These are phyloP conservation scores for Aporophyla nigra DNA, from an alignment of 2,888 invertebrate species.

Conservation along the genomic window DNA sequence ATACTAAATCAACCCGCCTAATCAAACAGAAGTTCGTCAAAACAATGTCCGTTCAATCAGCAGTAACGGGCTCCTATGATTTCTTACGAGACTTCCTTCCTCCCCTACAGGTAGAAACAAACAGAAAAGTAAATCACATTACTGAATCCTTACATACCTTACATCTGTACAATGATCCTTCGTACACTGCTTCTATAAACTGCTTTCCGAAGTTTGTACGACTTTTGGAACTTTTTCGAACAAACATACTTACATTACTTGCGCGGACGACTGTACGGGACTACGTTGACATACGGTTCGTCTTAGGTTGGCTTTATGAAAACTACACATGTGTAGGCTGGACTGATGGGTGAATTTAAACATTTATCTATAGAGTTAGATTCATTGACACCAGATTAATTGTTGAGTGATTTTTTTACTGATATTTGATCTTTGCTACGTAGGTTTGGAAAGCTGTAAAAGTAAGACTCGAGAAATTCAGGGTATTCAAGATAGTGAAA, in stretches of 20 bases:
- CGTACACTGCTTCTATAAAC: constrained; percentile 44
- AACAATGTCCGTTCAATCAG: constrained; percentile 33
- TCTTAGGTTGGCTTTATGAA: constrained; percentile 2
- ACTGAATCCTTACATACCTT: constrained; percentile 38
- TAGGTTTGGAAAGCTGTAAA: neutral
- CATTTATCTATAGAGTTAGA: neutral
- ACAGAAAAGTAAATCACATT: constrained; percentile 48
- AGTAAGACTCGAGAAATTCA: neutral
- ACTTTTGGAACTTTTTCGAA: constrained; percentile 53
- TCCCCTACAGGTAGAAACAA: constrained; percentile 20
- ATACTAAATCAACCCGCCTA: constrained; percentile 1
- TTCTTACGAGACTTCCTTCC: constrained; percentile 3
- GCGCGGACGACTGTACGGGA: constrained; percentile 49
- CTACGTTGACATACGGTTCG: neutral
- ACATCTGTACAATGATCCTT: constrained; percentile 51
- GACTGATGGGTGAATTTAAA: neutral
- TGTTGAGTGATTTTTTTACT: neutral
- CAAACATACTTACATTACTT: constrained; percentile 52
- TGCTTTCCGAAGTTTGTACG: constrained; percentile 43
- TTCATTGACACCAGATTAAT: neutral
- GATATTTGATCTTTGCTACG: neutral
- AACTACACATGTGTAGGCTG: neutral
- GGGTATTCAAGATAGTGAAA: neutral
- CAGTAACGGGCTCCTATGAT: constrained; percentile 32
- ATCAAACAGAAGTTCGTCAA: neutral